These are phyloP conservation scores for Sparidentex hasta DNA, from an alignment of 2,797 vertebrate genomes.

Conservation along the genomic window DNA sequence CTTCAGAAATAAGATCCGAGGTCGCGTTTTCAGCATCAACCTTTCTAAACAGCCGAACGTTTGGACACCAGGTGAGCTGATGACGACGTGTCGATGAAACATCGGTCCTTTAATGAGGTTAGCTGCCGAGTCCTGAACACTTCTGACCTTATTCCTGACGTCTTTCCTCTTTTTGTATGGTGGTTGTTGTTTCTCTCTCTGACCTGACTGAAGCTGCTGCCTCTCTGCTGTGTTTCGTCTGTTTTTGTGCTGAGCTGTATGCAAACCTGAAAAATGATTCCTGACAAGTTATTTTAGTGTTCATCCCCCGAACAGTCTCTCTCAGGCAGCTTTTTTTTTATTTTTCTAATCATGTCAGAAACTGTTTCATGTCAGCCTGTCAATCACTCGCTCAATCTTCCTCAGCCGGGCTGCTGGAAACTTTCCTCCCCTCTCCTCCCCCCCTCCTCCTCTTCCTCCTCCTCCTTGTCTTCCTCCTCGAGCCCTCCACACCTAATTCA, in stretches of 20 bases:
- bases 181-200: too few species aligned
- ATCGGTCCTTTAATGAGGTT: too few species aligned
- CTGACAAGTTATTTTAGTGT: background rate
- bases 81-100: too few species aligned
- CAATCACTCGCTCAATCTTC: constrained; percentile 57
- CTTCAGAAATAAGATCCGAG: too few species aligned
- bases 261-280: background rate
- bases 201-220: background rate
- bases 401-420: constrained; percentile 47
- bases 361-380: constrained; percentile 53
- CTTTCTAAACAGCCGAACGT: too few species aligned
- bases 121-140: too few species aligned
- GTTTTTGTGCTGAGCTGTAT: background rate
- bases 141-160: too few species aligned
- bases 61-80: too few species aligned
- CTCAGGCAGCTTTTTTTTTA: background rate
- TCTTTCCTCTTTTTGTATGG: too few species aligned
- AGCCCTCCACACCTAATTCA: constrained; percentile 46
- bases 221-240: background rate
- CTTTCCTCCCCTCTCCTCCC: constrained; percentile 56
- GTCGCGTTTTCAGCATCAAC: too few species aligned
- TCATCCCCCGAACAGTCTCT: background rate
- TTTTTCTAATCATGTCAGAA: constrained; percentile 22
- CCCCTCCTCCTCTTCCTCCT: constrained; percentile 51
- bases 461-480: constrained; percentile 51